Conservation (phyloP, 2,888 invertebrate genomes). For the Eulithis prunata region DNA sequence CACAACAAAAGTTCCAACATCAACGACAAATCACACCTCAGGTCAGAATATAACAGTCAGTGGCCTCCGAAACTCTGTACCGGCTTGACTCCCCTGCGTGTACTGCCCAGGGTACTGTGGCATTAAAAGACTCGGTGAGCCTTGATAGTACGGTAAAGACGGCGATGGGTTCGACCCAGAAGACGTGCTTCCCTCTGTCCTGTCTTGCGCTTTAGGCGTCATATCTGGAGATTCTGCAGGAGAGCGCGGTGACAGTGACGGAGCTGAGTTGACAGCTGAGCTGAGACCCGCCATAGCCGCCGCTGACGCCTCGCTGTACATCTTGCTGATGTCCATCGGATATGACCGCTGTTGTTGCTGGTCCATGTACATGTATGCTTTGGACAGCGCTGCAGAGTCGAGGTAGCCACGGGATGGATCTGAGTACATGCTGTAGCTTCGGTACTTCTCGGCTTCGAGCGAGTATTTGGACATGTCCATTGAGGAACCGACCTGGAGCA, state of each 20-base stretch:
- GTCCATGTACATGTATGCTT: slow-evolving; percentile 92
- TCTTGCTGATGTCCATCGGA: slow-evolving; percentile 87
- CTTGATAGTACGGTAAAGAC: slow-evolving; percentile 84
- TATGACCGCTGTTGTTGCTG: slow-evolving; percentile 83
- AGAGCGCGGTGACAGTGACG: slow-evolving; percentile 75
- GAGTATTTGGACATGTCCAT: slow-evolving; percentile 92
- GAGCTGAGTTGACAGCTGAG: slow-evolving; percentile 72
- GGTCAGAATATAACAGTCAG: slow-evolving; percentile 93
- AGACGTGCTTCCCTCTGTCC: slow-evolving; percentile 84
- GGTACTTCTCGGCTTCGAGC: slow-evolving; percentile 90
- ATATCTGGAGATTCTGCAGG: slow-evolving; percentile 84
- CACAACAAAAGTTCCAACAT: slow-evolving; percentile 44
- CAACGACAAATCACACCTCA: slow-evolving; percentile 70
- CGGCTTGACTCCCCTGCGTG: slow-evolving; percentile 82
- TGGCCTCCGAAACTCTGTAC: slow-evolving; percentile 89
- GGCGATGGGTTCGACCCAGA: slow-evolving; percentile 87
- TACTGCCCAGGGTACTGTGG: slow-evolving; percentile 87
- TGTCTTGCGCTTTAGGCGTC: slow-evolving; percentile 74
- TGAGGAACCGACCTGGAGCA: slow-evolving; percentile 88
- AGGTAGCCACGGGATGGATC: slow-evolving; percentile 89
- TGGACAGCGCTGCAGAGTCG: slow-evolving; percentile 89
- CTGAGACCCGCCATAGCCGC: slow-evolving; percentile 84
- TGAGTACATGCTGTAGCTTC: slow-evolving; percentile 90
- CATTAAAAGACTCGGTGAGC: slow-evolving; percentile 85
- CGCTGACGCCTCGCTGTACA: slow-evolving; percentile 86